Conservation (phyloP, 2,113 vertebrate species). For the Candoia aspera region DNA sequence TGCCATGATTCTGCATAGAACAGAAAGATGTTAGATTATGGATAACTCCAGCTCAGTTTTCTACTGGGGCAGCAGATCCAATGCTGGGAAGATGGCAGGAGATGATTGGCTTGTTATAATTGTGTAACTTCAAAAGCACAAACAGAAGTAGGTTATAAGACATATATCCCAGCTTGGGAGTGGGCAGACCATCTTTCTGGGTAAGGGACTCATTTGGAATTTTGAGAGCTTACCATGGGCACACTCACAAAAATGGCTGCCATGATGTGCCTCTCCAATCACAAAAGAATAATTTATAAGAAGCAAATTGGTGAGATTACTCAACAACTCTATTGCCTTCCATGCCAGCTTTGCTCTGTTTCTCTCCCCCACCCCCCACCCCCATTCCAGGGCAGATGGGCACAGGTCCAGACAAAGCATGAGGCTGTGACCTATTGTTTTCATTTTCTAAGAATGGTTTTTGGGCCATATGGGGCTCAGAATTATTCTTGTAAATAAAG, state of each 20-base stretch:
- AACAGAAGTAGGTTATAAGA: neutral
- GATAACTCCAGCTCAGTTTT: neutral
- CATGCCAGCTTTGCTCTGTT: neutral
- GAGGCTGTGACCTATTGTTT: neutral
- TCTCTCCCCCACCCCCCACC: neutral
- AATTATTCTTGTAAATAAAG: neutral
- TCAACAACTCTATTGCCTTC: neutral
- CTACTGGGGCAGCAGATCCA: neutral
- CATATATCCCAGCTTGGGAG: neutral
- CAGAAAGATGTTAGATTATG: neutral
- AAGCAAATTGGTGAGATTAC: neutral
- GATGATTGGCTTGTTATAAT: neutral
- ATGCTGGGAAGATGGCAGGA: neutral
- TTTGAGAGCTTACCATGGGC: neutral
- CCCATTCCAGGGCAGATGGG: neutral
- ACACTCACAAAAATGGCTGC: neutral
- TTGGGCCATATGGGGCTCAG: neutral
- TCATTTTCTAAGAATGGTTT: neutral
- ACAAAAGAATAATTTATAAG: neutral
- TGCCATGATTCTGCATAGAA: neutral
- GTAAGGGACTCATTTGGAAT: neutral
- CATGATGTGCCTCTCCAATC: neutral
- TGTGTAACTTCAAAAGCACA: neutral
- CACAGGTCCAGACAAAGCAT: neutral
- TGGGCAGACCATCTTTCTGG: neutral